These are phyloP conservation scores for Alviniconcha strummeri DNA, from an alignment of 2,888 invertebrate species.

Conservation along the genomic window DNA sequence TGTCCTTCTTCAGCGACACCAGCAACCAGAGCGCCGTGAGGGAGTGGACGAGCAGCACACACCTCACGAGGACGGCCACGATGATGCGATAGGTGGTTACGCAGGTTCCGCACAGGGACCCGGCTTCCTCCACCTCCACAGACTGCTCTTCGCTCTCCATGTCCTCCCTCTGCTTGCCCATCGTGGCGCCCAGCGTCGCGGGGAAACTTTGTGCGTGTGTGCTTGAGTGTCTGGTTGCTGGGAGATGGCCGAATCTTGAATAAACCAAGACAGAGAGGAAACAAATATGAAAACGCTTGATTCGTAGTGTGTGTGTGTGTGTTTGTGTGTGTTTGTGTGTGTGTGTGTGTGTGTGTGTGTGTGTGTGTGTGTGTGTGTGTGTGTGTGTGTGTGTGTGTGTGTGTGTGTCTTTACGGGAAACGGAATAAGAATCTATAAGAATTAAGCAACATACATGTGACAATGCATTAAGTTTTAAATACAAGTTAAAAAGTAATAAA, in stretches of 20 bases:
- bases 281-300: background rate
- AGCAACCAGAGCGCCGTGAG: constrained; percentile 56
- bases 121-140: background rate
- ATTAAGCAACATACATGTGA: too few species aligned
- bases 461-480: too few species aligned
- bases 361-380: constrained; percentile 8
- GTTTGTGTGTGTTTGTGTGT: constrained; percentile 3
- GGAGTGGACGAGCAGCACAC: constrained; percentile 52
- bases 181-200: too few species aligned
- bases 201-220: too few species aligned
- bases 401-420: background rate
- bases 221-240: too few species aligned
- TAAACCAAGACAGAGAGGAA: background rate
- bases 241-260: too few species aligned
- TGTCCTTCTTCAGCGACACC: constrained; percentile 41
- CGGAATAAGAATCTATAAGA: too few species aligned
- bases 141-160: background rate
- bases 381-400: constrained; percentile 17
- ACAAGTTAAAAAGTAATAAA: background rate
- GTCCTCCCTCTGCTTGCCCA: background rate
- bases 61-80: constrained; percentile 48
- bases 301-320: background rate
- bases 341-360: background rate
- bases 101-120: background rate
- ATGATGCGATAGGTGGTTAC: constrained; percentile 34